phyloP scores from a whole-genome alignment of 2,797 vertebrate genomes.

The Zalophus californianus region DNA sequence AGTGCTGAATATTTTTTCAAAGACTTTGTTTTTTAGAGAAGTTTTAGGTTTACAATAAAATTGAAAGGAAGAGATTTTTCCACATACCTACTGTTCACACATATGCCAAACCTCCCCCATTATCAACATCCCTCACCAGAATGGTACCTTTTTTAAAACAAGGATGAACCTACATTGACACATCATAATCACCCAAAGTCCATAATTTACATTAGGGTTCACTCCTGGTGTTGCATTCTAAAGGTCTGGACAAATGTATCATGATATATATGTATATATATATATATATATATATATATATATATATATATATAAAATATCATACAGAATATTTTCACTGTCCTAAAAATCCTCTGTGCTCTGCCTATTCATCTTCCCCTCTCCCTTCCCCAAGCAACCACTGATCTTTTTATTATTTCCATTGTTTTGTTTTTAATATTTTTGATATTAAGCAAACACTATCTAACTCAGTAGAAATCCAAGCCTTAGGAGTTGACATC shows the following conservation, averaged over 20 bases:
- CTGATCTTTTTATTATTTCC: neutral
- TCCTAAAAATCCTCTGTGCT: neutral
- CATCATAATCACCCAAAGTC: neutral
- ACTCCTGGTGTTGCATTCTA: neutral
- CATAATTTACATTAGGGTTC: neutral
- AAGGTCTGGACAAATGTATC: neutral
- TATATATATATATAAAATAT: neutral
- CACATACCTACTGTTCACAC: neutral
- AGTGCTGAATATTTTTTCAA: neutral
- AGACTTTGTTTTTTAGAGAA: neutral
- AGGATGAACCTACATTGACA: neutral
- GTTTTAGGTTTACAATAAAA: neutral
- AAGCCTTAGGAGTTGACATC: neutral
- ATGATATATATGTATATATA: neutral
- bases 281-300: neutral
- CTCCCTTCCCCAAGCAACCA: neutral
- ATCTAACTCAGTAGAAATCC: neutral
- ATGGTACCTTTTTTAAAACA: neutral
- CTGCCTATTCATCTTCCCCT: neutral
- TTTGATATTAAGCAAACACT: constrained; percentile 44
- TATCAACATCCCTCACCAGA: neutral
- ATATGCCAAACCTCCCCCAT: neutral
- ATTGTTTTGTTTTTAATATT: neutral
- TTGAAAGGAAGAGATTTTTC: neutral
- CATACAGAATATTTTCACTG: neutral